Conservation (phyloP, 2,888 invertebrate genomes). For the Schrankia costaestrigalis region DNA sequence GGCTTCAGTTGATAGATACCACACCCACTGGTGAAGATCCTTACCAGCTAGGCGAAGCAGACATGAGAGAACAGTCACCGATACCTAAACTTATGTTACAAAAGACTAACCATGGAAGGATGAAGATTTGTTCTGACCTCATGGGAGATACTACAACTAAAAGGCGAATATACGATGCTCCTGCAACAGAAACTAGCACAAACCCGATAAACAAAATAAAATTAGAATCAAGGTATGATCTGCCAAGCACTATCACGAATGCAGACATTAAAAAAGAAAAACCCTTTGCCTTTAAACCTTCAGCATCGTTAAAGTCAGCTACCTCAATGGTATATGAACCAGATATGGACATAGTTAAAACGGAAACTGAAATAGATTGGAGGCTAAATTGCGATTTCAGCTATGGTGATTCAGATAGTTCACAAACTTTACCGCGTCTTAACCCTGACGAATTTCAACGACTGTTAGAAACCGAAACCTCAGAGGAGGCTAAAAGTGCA, state of each 20-base stretch:
- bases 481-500: conserved; percentile 4
- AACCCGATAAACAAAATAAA: conserved; percentile 31
- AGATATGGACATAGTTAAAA: conserved; percentile 52
- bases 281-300: no score
- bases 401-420: conserved; percentile 50
- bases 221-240: conserved; percentile 36
- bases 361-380: conserved; percentile 57
- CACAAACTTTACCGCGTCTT: conserved; percentile 1
- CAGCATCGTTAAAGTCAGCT: conserved; percentile 32
- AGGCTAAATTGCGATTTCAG: conserved; percentile 57
- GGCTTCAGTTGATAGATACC: conserved; percentile 65
- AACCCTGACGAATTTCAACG: conserved; percentile 2
- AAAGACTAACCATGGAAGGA: conserved; percentile 57
- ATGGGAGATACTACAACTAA: conserved; percentile 29
- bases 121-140: conserved; percentile 49
- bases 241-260: conserved; percentile 39
- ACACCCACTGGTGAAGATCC: conserved; percentile 73
- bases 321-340: no score
- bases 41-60: conserved; percentile 70
- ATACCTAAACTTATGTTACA: conserved; percentile 72
- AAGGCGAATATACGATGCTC: conserved; percentile 51
- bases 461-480: conserved; percentile 1
- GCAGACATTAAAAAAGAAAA: conserved; percentile 16
- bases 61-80: conserved; percentile 71
- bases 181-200: conserved; percentile 36